Percentiles rank a stretch among this genome's conserved stretches.
Conservation (phyloP, 1,140 invertebrate species). For the Microplitis mediator region DNA sequence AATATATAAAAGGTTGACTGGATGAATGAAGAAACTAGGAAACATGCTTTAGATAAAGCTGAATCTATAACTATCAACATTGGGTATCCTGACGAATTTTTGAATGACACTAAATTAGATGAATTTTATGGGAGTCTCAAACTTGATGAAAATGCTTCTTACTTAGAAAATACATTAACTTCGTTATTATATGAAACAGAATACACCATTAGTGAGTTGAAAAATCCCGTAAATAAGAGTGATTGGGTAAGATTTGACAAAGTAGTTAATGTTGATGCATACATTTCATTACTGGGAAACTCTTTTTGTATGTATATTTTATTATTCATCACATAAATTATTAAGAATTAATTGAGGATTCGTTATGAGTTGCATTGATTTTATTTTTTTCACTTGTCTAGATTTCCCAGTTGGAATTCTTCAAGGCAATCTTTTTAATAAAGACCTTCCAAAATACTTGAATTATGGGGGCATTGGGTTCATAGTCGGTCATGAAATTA, state of each 20-base stretch:
- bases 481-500: slow-evolving; percentile 93
- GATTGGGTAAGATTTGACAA: slow-evolving; percentile 81
- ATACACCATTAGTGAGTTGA: slow-evolving; percentile 76
- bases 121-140: slow-evolving; percentile 78
- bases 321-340: background rate
- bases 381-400: slow-evolving; percentile 39
- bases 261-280: slow-evolving; percentile 82
- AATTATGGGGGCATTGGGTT: slow-evolving; percentile 93
- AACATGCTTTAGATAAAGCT: slow-evolving; percentile 75
- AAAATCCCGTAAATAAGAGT: slow-evolving; percentile 80
- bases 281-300: slow-evolving; percentile 82
- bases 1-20: slow-evolving; percentile 71
- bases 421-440: slow-evolving; percentile 85
- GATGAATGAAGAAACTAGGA: slow-evolving; percentile 85
- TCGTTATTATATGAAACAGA: slow-evolving; percentile 77
- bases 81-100: slow-evolving; percentile 82
- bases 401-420: slow-evolving; percentile 91
- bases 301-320: slow-evolving; percentile 75
- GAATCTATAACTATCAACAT: slow-evolving; percentile 78
- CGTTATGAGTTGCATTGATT: too few species aligned
- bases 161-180: slow-evolving; percentile 77
- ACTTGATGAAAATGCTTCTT: slow-evolving; percentile 67
- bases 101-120: slow-evolving; percentile 76
- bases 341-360: too few species aligned
- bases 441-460: slow-evolving; percentile 84